These are phyloP conservation scores for Microctonus hyperodae DNA, from an alignment of 2,888 invertebrate genomes.

Conservation along the genomic window DNA sequence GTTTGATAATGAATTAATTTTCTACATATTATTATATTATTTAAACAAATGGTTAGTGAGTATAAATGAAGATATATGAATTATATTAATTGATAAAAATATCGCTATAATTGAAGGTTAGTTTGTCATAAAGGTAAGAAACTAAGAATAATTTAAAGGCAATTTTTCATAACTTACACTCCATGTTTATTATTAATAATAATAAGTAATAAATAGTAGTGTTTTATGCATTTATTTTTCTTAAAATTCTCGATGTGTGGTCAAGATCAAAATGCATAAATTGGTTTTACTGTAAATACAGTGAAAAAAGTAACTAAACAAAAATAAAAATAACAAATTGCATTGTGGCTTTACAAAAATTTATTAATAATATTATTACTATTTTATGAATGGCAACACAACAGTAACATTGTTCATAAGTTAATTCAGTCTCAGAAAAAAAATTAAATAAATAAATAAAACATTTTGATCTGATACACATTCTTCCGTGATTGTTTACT, in stretches of 20 bases:
- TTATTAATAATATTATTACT: neutral
- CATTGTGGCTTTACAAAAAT: neutral
- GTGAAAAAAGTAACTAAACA: neutral
- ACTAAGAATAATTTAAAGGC: neutral
- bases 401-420: neutral
- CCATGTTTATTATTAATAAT: neutral
- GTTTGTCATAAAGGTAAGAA: neutral
- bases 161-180: neutral
- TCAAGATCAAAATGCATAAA: neutral
- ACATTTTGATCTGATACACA: constrained; percentile 39
- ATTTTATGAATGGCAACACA: neutral
- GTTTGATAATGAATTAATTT: neutral
- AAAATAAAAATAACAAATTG: neutral
- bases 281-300: neutral
- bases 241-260: neutral
- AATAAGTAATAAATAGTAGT: neutral
- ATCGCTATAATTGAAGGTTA: neutral
- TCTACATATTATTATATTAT: neutral
- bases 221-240: neutral
- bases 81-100: neutral
- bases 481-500: constrained; percentile 28
- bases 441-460: constrained; percentile 1
- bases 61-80: neutral
- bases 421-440: constrained; percentile 7
- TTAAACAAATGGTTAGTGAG: neutral